Evolutionary conservation across 2,888 invertebrate genomes (phyloP).

Genomic region (Agonum fuliginosum): DNA sequence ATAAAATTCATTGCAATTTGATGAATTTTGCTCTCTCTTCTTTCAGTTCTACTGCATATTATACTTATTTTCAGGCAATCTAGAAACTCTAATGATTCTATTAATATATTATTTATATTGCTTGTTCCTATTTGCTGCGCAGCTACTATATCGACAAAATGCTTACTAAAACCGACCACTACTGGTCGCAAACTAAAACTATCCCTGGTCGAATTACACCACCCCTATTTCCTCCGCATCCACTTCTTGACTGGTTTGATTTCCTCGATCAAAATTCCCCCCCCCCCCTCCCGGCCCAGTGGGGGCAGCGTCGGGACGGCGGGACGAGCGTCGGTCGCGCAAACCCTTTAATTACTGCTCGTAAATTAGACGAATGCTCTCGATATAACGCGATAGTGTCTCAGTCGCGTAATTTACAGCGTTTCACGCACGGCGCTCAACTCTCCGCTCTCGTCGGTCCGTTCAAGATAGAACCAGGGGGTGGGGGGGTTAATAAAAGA

Average conservation of each 20-base stretch:
- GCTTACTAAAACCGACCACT: too few species aligned
- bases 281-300: background rate
- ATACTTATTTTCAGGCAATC: too few species aligned
- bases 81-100: too few species aligned
- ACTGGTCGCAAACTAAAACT: too few species aligned
- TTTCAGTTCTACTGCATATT: too few species aligned
- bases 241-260: background rate
- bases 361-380: constrained; percentile 59
- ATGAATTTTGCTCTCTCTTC: too few species aligned
- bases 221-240: background rate
- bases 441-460: background rate
- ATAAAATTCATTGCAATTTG: too few species aligned
- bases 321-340: background rate
- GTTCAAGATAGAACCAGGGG: background rate
- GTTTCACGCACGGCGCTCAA: constrained; percentile 49
- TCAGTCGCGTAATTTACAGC: constrained; percentile 51
- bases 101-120: too few species aligned
- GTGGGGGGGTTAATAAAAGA: background rate
- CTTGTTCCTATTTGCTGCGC: too few species aligned
- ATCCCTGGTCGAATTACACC: background rate
- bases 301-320: background rate
- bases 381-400: constrained; percentile 54
- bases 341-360: constrained; percentile 60
- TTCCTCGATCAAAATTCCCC: background rate
- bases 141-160: too few species aligned